These are phyloP conservation scores for Oryzias woworae DNA, from an alignment of 2,113 vertebrate species.

Conservation along the genomic window DNA sequence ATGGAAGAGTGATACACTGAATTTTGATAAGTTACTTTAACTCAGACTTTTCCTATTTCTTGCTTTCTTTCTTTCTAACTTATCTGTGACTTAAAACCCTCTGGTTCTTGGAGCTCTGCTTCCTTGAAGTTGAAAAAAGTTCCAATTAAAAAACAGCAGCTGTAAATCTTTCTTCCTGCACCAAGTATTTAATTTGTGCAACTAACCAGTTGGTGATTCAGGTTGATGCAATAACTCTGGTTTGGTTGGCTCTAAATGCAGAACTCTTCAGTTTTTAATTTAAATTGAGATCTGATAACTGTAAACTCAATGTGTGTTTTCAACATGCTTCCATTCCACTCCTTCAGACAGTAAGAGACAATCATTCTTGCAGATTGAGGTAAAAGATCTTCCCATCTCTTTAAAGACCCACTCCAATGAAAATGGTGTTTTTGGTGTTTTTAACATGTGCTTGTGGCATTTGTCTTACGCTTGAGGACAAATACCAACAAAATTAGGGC, in stretches of 20 bases:
- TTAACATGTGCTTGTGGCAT: too few relatives aligned
- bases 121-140: slow-evolving; percentile 17
- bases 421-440: too few relatives aligned
- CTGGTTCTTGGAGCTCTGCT: slow-evolving; percentile 20
- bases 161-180: background rate
- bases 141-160: background rate
- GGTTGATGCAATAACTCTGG: slow-evolving; percentile 37
- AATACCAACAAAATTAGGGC: too few relatives aligned
- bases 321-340: slow-evolving; percentile 64
- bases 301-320: slow-evolving; percentile 50
- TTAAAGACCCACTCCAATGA: slow-evolving; percentile 36
- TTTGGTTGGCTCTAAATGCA: slow-evolving; percentile 17
- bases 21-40: too few relatives aligned
- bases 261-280: slow-evolving; percentile 34
- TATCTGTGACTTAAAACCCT: too few relatives aligned
- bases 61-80: too few relatives aligned
- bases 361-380: slow-evolving; percentile 69
- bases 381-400: slow-evolving; percentile 59
- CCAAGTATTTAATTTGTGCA: slow-evolving; percentile 11
- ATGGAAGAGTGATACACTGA: background rate
- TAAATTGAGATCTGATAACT: slow-evolving; percentile 67
- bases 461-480: too few relatives aligned
- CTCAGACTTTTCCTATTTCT: too few relatives aligned
- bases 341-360: slow-evolving; percentile 60
- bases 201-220: slow-evolving; percentile 39